Percentiles rank a stretch among this genome's conserved stretches.
Conservation (phyloP, 1,140 invertebrate species). For the Mycetomoellerius zeteki region DNA sequence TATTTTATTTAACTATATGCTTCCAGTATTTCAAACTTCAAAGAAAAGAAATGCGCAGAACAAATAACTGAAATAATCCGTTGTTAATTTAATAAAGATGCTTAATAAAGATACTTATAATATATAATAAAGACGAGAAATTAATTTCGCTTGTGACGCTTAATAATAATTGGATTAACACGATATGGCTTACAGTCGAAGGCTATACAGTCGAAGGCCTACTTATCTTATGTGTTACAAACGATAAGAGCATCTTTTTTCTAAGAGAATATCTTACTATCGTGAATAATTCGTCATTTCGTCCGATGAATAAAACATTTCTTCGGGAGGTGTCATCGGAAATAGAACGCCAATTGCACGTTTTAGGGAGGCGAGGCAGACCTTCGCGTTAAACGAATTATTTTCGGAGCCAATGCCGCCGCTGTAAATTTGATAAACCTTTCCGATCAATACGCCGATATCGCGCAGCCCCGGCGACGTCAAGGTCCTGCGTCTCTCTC, state of each 20-base stretch:
- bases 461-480: conserved; percentile 20
- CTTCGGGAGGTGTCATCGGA: neutral
- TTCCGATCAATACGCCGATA: conserved; percentile 44
- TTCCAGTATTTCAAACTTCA: too few species aligned
- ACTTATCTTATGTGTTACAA: neutral
- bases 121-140: neutral
- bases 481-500: conserved; percentile 50
- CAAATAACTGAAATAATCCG: too few species aligned
- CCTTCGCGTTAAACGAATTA: conserved; percentile 56
- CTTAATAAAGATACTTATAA: neutral
- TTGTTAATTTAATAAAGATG: too few species aligned
- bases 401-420: conserved; percentile 36
- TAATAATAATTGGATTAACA: neutral
- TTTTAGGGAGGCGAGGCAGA: conserved; percentile 19
- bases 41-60: too few species aligned
- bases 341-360: neutral
- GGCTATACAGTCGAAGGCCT: neutral
- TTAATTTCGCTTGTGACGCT: neutral
- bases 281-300: conserved; percentile 30
- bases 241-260: neutral
- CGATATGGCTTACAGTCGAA: neutral
- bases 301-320: conserved; percentile 1
- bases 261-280: neutral
- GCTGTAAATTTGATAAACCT: conserved; percentile 44
- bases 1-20: too few species aligned